Evolutionary conservation across 1,140 invertebrate species (phyloP).

Genomic region (Telenomus remus): DNA sequence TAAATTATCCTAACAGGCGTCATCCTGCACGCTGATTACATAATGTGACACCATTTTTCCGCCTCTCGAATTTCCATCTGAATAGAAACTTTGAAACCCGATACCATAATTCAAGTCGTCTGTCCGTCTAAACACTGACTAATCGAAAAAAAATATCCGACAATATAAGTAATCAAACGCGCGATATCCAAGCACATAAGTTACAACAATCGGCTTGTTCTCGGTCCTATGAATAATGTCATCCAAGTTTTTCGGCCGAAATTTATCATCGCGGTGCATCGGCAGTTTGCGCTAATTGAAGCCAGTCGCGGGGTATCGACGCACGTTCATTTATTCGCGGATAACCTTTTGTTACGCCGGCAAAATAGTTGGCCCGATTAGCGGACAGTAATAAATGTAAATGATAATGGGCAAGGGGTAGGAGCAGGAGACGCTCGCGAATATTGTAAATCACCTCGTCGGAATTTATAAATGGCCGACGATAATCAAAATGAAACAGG

Average conservation of each 20-base stretch:
- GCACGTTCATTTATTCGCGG: conserved; percentile 55
- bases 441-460: conserved; percentile 52
- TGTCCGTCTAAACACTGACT: conserved; percentile 7
- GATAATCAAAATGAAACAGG: conserved; percentile 59
- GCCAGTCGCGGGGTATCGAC: conserved; percentile 39
- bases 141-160: conserved; percentile 16
- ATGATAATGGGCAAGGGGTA: conserved; percentile 59
- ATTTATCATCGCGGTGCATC: conserved; percentile 46
- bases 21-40: neutral
- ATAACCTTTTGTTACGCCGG: conserved; percentile 52
- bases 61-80: neutral
- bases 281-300: conserved; percentile 53
- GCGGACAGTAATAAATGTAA: conserved; percentile 56
- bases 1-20: conserved; percentile 28
- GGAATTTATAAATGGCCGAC: conserved; percentile 55
- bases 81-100: conserved; percentile 5
- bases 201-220: conserved; percentile 25
- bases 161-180: conserved; percentile 34
- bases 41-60: too few relatives aligned
- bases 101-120: conserved; percentile 7
- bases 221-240: conserved; percentile 40
- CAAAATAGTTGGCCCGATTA: conserved; percentile 49
- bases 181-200: conserved; percentile 35
- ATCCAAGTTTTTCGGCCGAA: conserved; percentile 36
- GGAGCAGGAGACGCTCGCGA: too few relatives aligned